Percentiles rank a stretch among this genome's conserved stretches.
Evolutionary conservation across 2,888 invertebrate species (phyloP).

Genomic region (Crepidodera aurea): DNA sequence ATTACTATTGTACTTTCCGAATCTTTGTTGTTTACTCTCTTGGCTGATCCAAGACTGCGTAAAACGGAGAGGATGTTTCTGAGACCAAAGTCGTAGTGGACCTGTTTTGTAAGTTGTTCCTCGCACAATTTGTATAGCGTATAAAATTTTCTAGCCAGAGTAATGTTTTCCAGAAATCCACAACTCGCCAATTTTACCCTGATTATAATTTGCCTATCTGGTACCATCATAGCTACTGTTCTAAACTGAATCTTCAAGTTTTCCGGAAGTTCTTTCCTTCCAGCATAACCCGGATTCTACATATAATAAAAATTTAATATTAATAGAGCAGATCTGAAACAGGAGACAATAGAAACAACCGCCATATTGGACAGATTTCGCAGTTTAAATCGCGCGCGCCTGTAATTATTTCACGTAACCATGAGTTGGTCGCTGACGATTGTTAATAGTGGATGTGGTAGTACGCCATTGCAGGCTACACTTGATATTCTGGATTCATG

Average conservation of each 20-base stretch:
- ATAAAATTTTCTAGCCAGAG: constrained; percentile 93
- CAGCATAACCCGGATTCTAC: constrained; percentile 97
- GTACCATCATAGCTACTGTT: constrained; percentile 99
- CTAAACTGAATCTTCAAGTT: constrained; percentile 97
- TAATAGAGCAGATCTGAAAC: background rate
- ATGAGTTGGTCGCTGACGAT: too few species aligned
- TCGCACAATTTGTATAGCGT: constrained; percentile 96
- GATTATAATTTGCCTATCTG: constrained; percentile 96
- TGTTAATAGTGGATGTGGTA: too few species aligned
- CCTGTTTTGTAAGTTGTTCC: constrained; percentile 96
- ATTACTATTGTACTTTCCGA: constrained; percentile 96
- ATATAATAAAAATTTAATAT: constrained; percentile 26
- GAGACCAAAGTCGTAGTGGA: constrained; percentile 95
- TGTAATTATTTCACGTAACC: too few species aligned
- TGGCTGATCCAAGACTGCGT: constrained; percentile 90
- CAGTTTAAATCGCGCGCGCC: too few species aligned
- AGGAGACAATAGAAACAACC: too few species aligned
- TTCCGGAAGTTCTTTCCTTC: constrained; percentile 94
- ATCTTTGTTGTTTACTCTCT: constrained; percentile 89
- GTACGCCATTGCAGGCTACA: too few species aligned
- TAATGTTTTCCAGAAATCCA: constrained; percentile 95
- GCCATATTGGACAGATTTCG: too few species aligned
- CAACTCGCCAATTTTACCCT: constrained; percentile 95
- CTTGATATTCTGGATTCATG: too few species aligned
- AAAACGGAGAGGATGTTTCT: constrained; percentile 95